Evolutionary conservation across 2,888 invertebrate species (phyloP).

Genomic region (Mantis religiosa): DNA sequence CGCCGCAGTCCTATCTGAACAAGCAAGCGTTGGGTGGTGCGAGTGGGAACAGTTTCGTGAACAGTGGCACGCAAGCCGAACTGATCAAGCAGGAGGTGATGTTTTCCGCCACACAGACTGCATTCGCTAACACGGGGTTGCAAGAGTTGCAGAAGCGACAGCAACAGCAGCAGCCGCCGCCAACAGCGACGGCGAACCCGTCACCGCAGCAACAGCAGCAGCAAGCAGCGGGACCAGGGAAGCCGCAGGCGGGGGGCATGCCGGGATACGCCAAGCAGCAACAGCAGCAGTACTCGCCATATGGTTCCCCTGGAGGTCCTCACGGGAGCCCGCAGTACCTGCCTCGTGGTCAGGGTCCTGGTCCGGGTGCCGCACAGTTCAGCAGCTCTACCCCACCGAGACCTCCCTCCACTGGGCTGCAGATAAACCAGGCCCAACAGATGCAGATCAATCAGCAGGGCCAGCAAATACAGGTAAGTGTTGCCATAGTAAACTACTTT

Average conservation of each 20-base stretch:
- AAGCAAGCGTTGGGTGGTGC: slow-evolving; percentile 2
- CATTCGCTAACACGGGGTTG: slow-evolving; percentile 19
- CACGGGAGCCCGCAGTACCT: slow-evolving; percentile 43
- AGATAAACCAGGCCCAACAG: slow-evolving; percentile 85
- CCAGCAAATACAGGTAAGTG: slow-evolving; percentile 74
- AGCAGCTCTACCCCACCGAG: slow-evolving; percentile 49
- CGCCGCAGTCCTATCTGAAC: slow-evolving; percentile 24
- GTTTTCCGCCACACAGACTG: slow-evolving; percentile 30
- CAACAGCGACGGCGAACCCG: slow-evolving; percentile 30
- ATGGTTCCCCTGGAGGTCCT: slow-evolving; percentile 57
- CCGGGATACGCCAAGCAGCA: slow-evolving; percentile 21
- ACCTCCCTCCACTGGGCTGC: slow-evolving; percentile 45
- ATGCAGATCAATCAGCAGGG: slow-evolving; percentile 75
- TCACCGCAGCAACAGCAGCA: slow-evolving; percentile 30
- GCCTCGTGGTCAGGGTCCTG: slow-evolving; percentile 43
- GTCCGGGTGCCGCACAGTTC: slow-evolving; percentile 35
- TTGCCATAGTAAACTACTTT: no score
- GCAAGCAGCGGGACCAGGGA: slow-evolving; percentile 7
- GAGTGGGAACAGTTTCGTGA: slow-evolving; percentile 15
- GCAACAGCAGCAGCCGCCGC: slow-evolving; percentile 28
- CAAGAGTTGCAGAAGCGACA: slow-evolving; percentile 13
- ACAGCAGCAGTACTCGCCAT: slow-evolving; percentile 58
- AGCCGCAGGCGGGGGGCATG: neutral
- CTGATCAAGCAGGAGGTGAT: slow-evolving; percentile 37
- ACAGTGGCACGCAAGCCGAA: slow-evolving; percentile 18